Evolutionary conservation across 1,140 invertebrate genomes (phyloP).

Genomic region (Brachionus rotundiformis): DNA sequence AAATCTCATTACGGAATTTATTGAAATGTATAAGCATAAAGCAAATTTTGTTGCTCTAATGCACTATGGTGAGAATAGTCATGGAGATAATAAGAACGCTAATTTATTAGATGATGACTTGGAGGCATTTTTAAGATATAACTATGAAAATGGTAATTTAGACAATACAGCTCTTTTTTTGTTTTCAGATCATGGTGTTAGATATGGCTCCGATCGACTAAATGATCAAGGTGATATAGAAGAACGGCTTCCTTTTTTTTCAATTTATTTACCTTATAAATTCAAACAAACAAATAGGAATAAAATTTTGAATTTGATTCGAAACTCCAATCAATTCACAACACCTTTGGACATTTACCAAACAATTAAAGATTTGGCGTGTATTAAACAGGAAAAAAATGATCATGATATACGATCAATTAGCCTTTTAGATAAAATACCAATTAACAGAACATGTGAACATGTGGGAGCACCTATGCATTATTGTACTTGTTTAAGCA

Average conservation of each 20-base stretch:
- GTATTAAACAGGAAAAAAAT: neutral
- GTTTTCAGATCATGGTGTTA: constrained; percentile 81
- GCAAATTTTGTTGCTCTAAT: constrained; percentile 82
- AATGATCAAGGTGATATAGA: constrained; percentile 83
- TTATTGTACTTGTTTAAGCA: constrained; percentile 83
- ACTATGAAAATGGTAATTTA: constrained; percentile 66
- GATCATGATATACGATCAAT: neutral
- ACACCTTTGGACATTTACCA: neutral
- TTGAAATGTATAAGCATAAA: constrained; percentile 69
- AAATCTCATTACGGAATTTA: constrained; percentile 70
- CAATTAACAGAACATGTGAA: constrained; percentile 74
- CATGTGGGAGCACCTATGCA: constrained; percentile 86
- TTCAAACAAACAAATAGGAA: constrained; percentile 69
- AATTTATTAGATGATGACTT: constrained; percentile 75
- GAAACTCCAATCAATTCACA: constrained; percentile 5
- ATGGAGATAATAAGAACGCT: constrained; percentile 79
- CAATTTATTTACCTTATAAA: constrained; percentile 73
- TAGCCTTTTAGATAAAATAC: constrained; percentile 69
- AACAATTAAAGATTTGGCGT: neutral
- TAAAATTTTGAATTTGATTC: constrained; percentile 69
- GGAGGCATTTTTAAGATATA: constrained; percentile 68
- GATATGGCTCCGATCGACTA: constrained; percentile 74
- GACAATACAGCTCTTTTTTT: constrained; percentile 79
- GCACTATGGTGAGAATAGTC: constrained; percentile 77
- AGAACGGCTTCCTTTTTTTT: constrained; percentile 81